Conservation (phyloP, 2,888 invertebrate species). For the Eustalomyia histrio region DNA sequence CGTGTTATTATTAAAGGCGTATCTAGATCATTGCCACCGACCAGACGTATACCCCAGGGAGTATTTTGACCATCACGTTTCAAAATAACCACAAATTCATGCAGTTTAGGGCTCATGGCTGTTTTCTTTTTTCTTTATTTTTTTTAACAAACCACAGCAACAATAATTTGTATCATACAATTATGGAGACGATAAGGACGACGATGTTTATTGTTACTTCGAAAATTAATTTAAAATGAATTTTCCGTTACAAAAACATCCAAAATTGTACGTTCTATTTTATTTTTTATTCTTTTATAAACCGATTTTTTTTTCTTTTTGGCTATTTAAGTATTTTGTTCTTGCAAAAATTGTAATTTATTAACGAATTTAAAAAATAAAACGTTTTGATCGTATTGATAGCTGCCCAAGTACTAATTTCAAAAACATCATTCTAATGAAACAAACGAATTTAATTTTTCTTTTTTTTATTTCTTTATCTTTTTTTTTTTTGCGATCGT, state of each 20-base stretch:
- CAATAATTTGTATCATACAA: constrained; percentile 30
- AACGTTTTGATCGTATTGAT: constrained; percentile 79
- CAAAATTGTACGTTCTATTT: constrained; percentile 13
- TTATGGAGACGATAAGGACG: constrained; percentile 27
- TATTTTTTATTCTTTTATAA: constrained; percentile 1
- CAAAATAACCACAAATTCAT: constrained; percentile 88
- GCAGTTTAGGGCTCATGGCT: constrained; percentile 82
- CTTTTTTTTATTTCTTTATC: constrained; percentile 53
- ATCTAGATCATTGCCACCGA: constrained; percentile 92
- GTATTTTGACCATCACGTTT: constrained; percentile 85
- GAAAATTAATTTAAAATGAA: constrained; percentile 60
- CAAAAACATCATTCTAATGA: constrained; percentile 73
- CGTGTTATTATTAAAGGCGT: constrained; percentile 93
- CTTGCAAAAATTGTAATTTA: constrained; percentile 52
- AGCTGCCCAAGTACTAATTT: constrained; percentile 80
- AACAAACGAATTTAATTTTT: constrained; percentile 55
- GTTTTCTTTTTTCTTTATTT: not conserved
- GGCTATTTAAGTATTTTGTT: constrained; percentile 24
- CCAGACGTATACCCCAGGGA: constrained; percentile 93
- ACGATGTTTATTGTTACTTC: constrained; percentile 54
- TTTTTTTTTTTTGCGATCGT: constrained; percentile 65
- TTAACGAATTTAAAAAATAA: constrained; percentile 49
- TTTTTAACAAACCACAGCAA: constrained; percentile 14
- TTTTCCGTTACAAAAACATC: constrained; percentile 64
- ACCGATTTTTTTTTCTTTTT: constrained; percentile 3